Conservation (phyloP, 1,140 invertebrate species). For the Antheraea pernyi region DNA sequence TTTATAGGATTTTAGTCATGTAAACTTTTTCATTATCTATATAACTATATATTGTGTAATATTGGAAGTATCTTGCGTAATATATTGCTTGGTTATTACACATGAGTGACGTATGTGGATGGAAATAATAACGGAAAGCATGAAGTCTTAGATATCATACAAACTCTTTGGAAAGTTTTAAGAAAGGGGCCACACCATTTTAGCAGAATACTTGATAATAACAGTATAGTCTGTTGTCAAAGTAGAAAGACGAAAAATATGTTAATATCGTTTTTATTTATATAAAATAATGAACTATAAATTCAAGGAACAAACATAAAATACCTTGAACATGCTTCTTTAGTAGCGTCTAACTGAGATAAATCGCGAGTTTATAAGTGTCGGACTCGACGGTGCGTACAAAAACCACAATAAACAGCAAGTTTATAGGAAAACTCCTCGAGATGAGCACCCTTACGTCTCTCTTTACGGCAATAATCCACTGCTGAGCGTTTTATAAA, state of each 20-base stretch:
- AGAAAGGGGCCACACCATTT: no score
- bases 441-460: constrained; percentile 33
- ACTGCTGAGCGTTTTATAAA: constrained; percentile 47
- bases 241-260: neutral
- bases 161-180: no score
- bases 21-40: no score
- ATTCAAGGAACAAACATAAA: neutral
- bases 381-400: constrained; percentile 24
- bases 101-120: no score
- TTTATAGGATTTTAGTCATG: no score
- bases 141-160: no score
- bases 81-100: no score
- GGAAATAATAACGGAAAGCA: no score
- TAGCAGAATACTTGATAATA: no score
- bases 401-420: constrained; percentile 49
- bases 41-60: no score
- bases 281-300: neutral
- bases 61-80: no score
- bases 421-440: constrained; percentile 34
- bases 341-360: constrained; percentile 9
- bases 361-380: constrained; percentile 24
- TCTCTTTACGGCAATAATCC: constrained; percentile 57
- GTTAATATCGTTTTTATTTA: neutral
- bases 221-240: no score
- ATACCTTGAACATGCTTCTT: constrained; percentile 1